These are phyloP conservation scores for Microtus montanus DNA, from an alignment of 2,113 vertebrate species.

Conservation along the genomic window DNA sequence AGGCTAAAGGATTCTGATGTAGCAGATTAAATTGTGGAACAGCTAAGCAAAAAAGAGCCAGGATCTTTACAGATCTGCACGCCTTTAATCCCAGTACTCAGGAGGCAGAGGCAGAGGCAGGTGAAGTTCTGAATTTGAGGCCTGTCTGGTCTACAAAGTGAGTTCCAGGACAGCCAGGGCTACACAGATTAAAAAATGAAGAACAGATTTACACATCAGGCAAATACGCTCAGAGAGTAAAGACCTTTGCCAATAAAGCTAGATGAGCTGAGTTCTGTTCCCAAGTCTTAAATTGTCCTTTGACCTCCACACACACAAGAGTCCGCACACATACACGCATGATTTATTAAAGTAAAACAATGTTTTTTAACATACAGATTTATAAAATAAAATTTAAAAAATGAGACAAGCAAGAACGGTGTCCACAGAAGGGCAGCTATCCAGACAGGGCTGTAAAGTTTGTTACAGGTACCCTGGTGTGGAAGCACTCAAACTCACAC, in stretches of 20 bases:
- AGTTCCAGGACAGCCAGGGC: neutral
- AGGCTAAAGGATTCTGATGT: neutral
- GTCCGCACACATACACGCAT: neutral
- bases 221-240: neutral
- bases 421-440: too few species aligned
- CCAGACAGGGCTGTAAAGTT: too few species aligned
- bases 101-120: too few species aligned
- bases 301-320: neutral
- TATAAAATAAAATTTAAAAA: too few species aligned
- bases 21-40: neutral
- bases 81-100: too few species aligned
- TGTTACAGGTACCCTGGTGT: too few species aligned
- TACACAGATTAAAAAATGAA: neutral
- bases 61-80: neutral
- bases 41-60: neutral
- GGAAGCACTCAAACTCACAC: too few species aligned
- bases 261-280: neutral
- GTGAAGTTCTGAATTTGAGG: too few species aligned
- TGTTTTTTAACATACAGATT: too few species aligned
- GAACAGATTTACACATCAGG: slow-evolving; percentile 36
- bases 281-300: neutral
- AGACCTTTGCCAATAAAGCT: neutral
- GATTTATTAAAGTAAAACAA: too few species aligned
- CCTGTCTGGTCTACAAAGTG: too few species aligned
- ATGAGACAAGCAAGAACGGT: too few species aligned